These are phyloP conservation scores for Lytechinus pictus DNA, from an alignment of 35 echinoderm and acorn worm species.

Conservation along the genomic window DNA sequence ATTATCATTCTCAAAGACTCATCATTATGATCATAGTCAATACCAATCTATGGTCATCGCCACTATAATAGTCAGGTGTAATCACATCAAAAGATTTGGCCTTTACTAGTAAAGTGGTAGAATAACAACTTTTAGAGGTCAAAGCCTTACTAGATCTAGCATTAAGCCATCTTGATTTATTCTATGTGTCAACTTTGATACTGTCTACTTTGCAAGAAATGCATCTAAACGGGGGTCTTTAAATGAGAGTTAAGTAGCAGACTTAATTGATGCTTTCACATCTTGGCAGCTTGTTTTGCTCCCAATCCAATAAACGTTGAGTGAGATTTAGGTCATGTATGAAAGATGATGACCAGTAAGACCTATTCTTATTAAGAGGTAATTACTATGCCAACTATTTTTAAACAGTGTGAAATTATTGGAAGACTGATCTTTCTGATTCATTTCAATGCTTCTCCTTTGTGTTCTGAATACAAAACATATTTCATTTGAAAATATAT, in stretches of 20 bases:
- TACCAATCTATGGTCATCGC: neutral
- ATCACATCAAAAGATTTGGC: too few relatives aligned
- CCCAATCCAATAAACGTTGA: neutral
- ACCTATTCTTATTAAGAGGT: neutral
- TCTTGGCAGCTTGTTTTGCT: constrained; percentile 10
- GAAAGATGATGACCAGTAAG: neutral
- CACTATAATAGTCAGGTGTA: too few relatives aligned
- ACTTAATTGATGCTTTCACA: constrained; percentile 12
- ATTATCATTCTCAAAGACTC: neutral
- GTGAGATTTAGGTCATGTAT: neutral
- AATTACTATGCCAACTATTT: neutral
- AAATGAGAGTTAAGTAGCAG: neutral
- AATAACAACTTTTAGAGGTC: neutral
- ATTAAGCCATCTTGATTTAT: neutral
- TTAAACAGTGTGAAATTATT: neutral
- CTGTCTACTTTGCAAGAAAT: neutral
- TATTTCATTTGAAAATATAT: neutral
- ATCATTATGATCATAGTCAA: neutral
- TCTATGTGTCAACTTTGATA: neutral
- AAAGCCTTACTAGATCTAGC: neutral
- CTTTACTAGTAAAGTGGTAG: too few relatives aligned
- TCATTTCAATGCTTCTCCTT: neutral
- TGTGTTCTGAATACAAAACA: neutral
- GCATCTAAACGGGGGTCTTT: neutral
- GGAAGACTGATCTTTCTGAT: neutral